These are phyloP conservation scores for Schizotus pectinicornis DNA, from an alignment of 2,888 invertebrate species.

Conservation along the genomic window DNA sequence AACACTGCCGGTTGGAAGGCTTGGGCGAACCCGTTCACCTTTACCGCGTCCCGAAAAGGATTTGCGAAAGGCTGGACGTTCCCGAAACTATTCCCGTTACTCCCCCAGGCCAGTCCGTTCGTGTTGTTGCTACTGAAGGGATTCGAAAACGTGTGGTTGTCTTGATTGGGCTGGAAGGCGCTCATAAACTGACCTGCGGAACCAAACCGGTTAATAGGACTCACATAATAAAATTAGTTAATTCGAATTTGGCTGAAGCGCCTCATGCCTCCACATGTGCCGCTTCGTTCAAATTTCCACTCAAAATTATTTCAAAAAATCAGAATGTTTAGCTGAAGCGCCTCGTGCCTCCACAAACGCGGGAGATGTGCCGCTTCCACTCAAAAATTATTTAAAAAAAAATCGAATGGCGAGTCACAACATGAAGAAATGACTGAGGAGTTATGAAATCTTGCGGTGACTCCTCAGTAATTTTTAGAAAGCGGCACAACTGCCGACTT, in stretches of 20 bases:
- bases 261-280: too few species aligned
- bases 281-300: too few species aligned
- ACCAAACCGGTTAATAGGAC: constrained; percentile 15
- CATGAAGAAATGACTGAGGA: not conserved
- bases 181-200: constrained; percentile 53
- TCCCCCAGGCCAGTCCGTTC: constrained; percentile 29
- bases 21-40: constrained; percentile 46
- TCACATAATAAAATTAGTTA: not conserved
- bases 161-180: constrained; percentile 46
- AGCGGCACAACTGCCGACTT: too few species aligned
- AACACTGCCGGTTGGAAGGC: constrained; percentile 44
- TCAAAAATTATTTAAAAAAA: too few species aligned
- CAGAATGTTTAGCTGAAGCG: not conserved
- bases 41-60: constrained; percentile 48
- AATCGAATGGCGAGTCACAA: too few species aligned
- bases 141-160: constrained; percentile 40
- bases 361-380: too few species aligned
- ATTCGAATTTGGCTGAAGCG: too few species aligned
- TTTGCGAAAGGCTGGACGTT: constrained; percentile 42
- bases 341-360: too few species aligned
- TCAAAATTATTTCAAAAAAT: constrained; percentile 4
- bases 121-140: constrained; percentile 37
- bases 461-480: too few species aligned
- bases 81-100: constrained; percentile 34
- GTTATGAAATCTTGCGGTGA: not conserved